Evolutionary conservation across 2,113 vertebrate species (phyloP), one percentile per base, ranked within the genome.

Genomic region (Excalfactoria chinensis): DNA sequence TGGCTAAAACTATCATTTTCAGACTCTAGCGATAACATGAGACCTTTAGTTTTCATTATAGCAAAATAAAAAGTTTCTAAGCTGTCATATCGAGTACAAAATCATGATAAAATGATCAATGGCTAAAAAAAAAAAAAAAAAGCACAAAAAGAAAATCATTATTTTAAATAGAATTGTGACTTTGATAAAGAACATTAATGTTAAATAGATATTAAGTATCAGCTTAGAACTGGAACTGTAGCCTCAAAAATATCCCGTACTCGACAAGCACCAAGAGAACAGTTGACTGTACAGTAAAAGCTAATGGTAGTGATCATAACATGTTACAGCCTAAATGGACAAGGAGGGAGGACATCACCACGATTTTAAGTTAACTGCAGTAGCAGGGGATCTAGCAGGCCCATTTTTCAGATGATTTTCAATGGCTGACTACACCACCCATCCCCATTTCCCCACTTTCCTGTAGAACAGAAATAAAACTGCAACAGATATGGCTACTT

Each of bases 161-260:
- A 72, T 32, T 79, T 82, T 76, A 79, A 93, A 89, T 55, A 75
- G 81, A 82, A 71, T 15, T 26, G 71, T 88, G 76, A 94, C 84
- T 90, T 86, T 72, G 60, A 88, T 95, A 80, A 86, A 95, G 55
- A 85, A 73, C 63, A 73, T 62, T 55, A 83, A 89, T 95, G 85
- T 60, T 82, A 89, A 95, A 86, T 22, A n/a, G 25, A 67, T 91
- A 89, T 67, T 64, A 91, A 88, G 60, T 44, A 46, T 37, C 53
- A 46, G 49, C 55, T 58, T 66, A 41, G 64, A 80, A 23, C 16
- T 8, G 37, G 32, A 49, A 49, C 30, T 70, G n/a, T 91, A 59
- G 70, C 41, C 22, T 74, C 22, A 83, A 72, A n/a, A 43, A 13
- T 21, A 85, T 46, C 34, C 11, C 19, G 13, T 83, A 88, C 49